Evolutionary conservation across 2,113 vertebrate species (phyloP).

Genomic region (Spilogale gracilis): DNA sequence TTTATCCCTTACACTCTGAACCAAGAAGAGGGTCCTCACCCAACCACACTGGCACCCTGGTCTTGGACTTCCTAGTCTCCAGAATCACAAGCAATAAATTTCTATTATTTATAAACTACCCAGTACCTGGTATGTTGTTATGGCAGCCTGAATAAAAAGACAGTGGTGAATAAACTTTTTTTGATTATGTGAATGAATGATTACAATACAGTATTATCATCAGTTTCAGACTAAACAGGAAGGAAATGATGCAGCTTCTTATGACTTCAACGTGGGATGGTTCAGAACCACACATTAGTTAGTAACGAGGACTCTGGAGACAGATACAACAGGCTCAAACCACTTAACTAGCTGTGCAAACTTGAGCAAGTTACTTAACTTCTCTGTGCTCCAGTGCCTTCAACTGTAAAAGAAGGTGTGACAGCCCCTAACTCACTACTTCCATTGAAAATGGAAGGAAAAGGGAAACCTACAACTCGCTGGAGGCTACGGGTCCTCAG

Average conservation of each 20-base stretch:
- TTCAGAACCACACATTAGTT: neutral
- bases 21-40: neutral
- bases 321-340: neutral
- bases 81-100: neutral
- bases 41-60: neutral
- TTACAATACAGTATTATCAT: neutral
- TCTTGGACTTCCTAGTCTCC: neutral
- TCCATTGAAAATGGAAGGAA: neutral
- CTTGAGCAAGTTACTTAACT: neutral
- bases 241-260: neutral
- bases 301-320: neutral
- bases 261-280: neutral
- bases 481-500: neutral
- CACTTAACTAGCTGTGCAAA: neutral
- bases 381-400: neutral
- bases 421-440: neutral
- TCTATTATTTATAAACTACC: neutral
- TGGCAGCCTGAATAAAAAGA: neutral
- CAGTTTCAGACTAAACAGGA: constrained; percentile 16
- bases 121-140: neutral
- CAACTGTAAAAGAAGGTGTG: neutral
- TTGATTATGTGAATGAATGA: neutral
- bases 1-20: neutral
- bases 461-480: neutral
- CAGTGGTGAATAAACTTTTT: neutral